Evolutionary conservation across 2,113 vertebrate species (phyloP), one percentile per base, ranked within the genome.

Genomic region (Cyphomyrus discorhynchus): DNA sequence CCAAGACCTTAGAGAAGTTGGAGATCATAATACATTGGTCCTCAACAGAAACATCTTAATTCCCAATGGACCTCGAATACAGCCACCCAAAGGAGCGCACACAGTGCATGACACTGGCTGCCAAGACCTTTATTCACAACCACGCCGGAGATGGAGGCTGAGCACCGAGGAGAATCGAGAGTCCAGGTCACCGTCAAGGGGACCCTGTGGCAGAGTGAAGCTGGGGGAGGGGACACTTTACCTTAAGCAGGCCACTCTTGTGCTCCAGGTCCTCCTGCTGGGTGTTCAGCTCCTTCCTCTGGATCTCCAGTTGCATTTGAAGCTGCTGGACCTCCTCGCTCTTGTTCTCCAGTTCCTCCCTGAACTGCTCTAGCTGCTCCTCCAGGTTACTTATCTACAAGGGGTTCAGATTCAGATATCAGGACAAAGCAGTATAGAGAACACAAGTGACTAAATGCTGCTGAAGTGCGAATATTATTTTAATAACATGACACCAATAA

Each of bases 281-380:
- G 66, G 97, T 98, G 93, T 95, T 96, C 49, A 97, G 96, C 92
- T 99, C 97, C 92, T 98, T 99, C 90, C 93, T 96, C 94, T 99
- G 98, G 94, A 99, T 99, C 96, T 99, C 98, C 91, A 99, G 94
- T 92, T 99, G 98, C 98, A 99, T 99, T 49, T 99, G 97, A 58
- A 99, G 94, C 90, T 99, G 98, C 92, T 99, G 98, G 90, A 98
- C 96, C 95, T 99, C 98, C 93, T 99, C 98, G 53, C 97, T 98
- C 95, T 99, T 99, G 92, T 99, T 99, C 95, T 99, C 97, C 92
- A 99, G 94, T 93, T 99, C 98, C 92, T 99, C 98, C 91, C 97
- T 96, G 93, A 99, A 99, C 92, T 99, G 98, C 89, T 99, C 98
- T 92, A 99, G 93, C 88, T 99, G 98, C 91, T 99, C 98, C 94